Percentiles rank a stretch among this genome's conserved stretches.
Conservation (phyloP, 2,113 vertebrate genomes). For the Periophthalmus modestus region DNA sequence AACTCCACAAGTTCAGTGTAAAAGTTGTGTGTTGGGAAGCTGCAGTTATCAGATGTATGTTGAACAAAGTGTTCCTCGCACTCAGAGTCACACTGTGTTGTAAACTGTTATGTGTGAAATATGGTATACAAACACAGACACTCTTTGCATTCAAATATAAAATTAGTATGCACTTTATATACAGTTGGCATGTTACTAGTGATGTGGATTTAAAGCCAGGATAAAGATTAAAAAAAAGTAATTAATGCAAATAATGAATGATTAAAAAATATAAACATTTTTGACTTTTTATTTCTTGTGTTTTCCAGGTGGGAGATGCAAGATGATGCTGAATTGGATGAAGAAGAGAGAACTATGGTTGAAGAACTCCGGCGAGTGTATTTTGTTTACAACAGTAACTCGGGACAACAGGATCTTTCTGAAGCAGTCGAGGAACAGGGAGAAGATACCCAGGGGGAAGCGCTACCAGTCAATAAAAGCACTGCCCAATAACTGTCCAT, state of each 20-base stretch:
- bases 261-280: background rate
- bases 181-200: background rate
- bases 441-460: slow-evolving; percentile 52
- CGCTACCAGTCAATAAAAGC: slow-evolving; percentile 50
- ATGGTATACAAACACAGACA: background rate
- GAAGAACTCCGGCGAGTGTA: slow-evolving; percentile 82
- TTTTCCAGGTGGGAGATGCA: slow-evolving; percentile 94
- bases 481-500: slow-evolving; percentile 52
- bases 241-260: background rate
- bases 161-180: slow-evolving; percentile 7
- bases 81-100: slow-evolving; percentile 4
- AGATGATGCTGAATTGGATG: slow-evolving; percentile 82
- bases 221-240: background rate
- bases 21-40: background rate
- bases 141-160: slow-evolving; percentile 1
- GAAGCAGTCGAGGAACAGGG: slow-evolving; percentile 44
- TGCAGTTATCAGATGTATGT: slow-evolving; percentile 8
- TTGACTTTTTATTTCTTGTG: slow-evolving; percentile 14
- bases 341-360: slow-evolving; percentile 84
- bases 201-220: background rate
- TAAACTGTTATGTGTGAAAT: slow-evolving; percentile 19
- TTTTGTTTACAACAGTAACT: slow-evolving; percentile 66
- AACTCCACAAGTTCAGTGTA: slow-evolving; percentile 21
- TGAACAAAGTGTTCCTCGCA: slow-evolving; percentile 1
- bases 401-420: slow-evolving; percentile 44